A percentile compares a stretch with the other conserved stretches of the same genome.
phyloP scores from a whole-genome alignment of 2,888 invertebrate genomes.

The Conchocele bisecta region DNA sequence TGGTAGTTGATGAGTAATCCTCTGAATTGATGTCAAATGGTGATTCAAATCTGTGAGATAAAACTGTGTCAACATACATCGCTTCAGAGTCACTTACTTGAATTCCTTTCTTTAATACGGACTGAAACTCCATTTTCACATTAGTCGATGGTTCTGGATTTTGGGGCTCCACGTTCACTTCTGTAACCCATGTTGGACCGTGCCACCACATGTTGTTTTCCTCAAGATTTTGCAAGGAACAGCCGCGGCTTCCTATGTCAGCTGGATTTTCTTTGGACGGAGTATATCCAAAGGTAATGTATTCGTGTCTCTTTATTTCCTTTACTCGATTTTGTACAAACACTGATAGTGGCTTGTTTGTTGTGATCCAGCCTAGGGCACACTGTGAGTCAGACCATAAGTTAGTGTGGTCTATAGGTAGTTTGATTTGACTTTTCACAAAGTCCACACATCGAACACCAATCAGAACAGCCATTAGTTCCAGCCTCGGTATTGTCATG shows the following conservation, averaged over 20 bases:
- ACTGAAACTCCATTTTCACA: background rate
- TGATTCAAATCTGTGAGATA: background rate
- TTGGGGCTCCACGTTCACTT: background rate
- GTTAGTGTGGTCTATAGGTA: background rate
- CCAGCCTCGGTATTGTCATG: too few relatives aligned
- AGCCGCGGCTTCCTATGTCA: background rate
- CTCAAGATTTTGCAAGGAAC: background rate
- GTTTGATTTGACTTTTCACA: background rate
- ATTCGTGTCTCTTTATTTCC: background rate
- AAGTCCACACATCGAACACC: background rate
- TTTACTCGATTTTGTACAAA: background rate
- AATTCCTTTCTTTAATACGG: background rate
- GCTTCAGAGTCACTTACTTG: background rate
- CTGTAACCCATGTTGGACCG: slow-evolving; percentile 1
- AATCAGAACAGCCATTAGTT: background rate
- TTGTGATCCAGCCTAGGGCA: background rate
- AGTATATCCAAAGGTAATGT: background rate
- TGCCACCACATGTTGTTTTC: slow-evolving; percentile 1
- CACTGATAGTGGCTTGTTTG: background rate
- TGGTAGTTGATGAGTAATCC: slow-evolving; percentile 13
- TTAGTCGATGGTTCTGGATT: background rate
- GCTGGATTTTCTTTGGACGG: background rate
- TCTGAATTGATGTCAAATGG: slow-evolving; percentile 18
- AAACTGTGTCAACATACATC: background rate
- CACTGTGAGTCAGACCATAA: slow-evolving; percentile 12